phyloP scores from a whole-genome alignment of 1,140 invertebrate species.

The Tigriopus japonicus region DNA sequence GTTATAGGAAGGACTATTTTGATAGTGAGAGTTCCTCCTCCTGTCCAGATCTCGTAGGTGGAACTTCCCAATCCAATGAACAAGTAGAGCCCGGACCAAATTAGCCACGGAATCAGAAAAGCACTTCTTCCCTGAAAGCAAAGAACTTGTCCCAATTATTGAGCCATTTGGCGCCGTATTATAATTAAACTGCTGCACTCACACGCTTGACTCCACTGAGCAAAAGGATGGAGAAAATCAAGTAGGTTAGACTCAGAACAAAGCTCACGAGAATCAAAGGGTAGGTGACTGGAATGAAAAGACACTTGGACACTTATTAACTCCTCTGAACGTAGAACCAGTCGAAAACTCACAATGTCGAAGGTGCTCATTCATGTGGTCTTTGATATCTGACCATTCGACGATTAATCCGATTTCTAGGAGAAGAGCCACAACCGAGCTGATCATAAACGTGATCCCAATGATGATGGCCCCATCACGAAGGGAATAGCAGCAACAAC shows the following conservation, averaged over 20 bases:
- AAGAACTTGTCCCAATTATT: too few relatives aligned
- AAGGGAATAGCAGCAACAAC: slow-evolving; percentile 19
- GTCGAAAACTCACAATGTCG: too few relatives aligned
- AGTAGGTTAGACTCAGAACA: not conserved
- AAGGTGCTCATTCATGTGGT: not conserved
- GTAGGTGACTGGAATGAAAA: not conserved
- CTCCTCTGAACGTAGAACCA: too few relatives aligned
- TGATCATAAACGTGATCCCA: not conserved
- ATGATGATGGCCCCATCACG: slow-evolving; percentile 11
- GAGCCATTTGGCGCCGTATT: not conserved
- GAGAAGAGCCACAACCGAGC: not conserved
- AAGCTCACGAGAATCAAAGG: not conserved
- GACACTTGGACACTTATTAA: not conserved
- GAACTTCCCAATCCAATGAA: not conserved
- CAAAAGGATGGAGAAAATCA: not conserved
- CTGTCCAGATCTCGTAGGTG: not conserved
- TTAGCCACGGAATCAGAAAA: not conserved
- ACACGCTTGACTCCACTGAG: not conserved
- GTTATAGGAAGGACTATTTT: not conserved
- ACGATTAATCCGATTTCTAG: not conserved
- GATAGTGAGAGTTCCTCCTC: not conserved
- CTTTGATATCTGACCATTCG: not conserved
- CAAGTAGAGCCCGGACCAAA: not conserved
- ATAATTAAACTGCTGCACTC: not conserved
- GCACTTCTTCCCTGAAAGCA: not conserved